Evolutionary conservation across 2,888 invertebrate species (phyloP), one percentile per base, ranked within the genome.

Genomic region (Atethmia centrago): DNA sequence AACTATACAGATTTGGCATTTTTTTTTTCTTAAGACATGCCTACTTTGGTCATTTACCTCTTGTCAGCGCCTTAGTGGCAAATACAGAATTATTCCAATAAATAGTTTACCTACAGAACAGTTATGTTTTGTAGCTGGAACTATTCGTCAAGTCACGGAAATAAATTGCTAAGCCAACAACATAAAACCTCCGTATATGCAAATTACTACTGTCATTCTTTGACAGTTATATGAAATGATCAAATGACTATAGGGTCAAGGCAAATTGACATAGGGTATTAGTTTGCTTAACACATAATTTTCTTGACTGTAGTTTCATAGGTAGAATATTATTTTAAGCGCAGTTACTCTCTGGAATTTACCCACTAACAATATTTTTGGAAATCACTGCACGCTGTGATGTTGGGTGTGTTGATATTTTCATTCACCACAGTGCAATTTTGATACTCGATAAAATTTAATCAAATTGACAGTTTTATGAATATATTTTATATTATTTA

Each of bases 281-380:
- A n/a, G n/a, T 51, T 51, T 51, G n/a, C n/a, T n/a, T 51, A 21
- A 49, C n/a, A 51, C n/a, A 53, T 25, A 25, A 19, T 19, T 42
- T 25, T 28, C 45, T 2, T 4, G 25, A 19, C 21, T 21, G 25
- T 16, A 21, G 47, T 62, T 42, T n/a, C 36, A n/a, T 12, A 31
- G 49, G 53, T 65, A 40, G 19, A 31, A 55, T 25, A 61, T 56
- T 42, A 70, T 70, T 70, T 47, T 16, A 61, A 56, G 65, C 51
- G 36, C 65, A 58, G 69, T 55, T 28, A 56, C 62, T 65, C 49
- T 58, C 19, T 67, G 64, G 67, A 77, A 71, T 68, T 71, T 40
- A 67, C 31, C 12, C 42, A 56, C 19, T 61, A 8, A 71, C 77
- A 65, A 82, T 82, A 80, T 82, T 47, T 80, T 71, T 82, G 68